Evolutionary conservation across 2,888 invertebrate genomes (phyloP), one percentile per base, ranked within the genome.

Genomic region (Ochropleura leucogaster): DNA sequence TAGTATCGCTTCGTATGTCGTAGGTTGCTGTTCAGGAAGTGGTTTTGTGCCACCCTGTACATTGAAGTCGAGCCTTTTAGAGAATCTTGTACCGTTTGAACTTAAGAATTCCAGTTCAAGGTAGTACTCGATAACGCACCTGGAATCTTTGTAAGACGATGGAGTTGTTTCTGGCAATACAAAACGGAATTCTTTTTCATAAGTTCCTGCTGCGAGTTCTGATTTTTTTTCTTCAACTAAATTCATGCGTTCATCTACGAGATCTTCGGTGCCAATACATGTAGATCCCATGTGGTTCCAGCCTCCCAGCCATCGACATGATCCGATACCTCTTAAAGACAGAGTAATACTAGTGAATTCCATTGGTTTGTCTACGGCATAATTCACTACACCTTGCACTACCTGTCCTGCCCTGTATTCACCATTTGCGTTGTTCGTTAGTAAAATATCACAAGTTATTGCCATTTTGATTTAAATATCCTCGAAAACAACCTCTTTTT

Each of bases 361-460:
- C 0, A 83, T 85, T 3, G 85, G 74, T 68, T 86, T 67, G 16
- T 88, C 85, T n/a, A 88, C 44, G 0, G 60, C 47, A 18, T 87
- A 90, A 55, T 85, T 86, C 6, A 89, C 74, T 7, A 80, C 60
- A 0, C 89, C 90, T n/a, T 71, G 64, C 5, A 91, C 82, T 7
- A 67, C 18, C 59, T 84, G 57, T 7, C 89, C 90, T 0, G 88
- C 78, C 72, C 64, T 83, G 3, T 86, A 68, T 0, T 83, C 83
- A 60, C 81, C 79, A 14, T 64, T 62, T 16, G 84, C 72, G 40
- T 77, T 87, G 10, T 79, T 74, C 3, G 10, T 59, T 5, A 88
- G 57, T 44, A 86, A 64, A 74, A 89, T 87, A 74, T 87, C 69
- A 73, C 88, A 89, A 64, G 64, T 55, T 47, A 83, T 60, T 42